Percentiles rank a stretch among this genome's conserved stretches.
phyloP scores from a whole-genome alignment of 2,888 invertebrate species.

The Parelbella ahira region DNA sequence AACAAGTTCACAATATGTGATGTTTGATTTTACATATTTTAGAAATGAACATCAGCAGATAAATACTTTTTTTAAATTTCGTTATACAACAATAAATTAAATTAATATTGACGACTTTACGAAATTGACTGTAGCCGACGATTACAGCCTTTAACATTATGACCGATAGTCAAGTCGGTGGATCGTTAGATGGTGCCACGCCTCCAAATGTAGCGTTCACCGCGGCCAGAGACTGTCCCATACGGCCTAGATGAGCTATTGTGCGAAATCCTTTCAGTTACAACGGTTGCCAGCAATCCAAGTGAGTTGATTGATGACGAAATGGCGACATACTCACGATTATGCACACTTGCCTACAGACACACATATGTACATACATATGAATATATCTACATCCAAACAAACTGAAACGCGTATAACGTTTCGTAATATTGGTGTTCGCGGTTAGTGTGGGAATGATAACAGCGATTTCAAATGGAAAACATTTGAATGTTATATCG shows the following conservation, averaged over 20 bases:
- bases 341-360: slow-evolving; percentile 1
- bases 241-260: slow-evolving; percentile 19
- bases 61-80: no score
- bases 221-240: slow-evolving; percentile 3
- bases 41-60: no score
- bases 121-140: no score
- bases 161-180: neutral
- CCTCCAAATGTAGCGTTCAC: slow-evolving; percentile 15
- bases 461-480: slow-evolving; percentile 19
- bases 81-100: no score
- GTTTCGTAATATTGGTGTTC: slow-evolving; percentile 6
- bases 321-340: no score
- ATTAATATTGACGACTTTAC: no score
- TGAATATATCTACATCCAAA: neutral
- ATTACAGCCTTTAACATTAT: no score
- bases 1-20: no score
- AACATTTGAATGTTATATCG: slow-evolving; percentile 12
- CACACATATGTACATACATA: slow-evolving; percentile 2
- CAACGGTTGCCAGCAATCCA: slow-evolving; percentile 13
- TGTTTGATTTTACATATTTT: no score
- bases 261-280: slow-evolving; percentile 18
- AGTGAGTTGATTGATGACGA: slow-evolving; percentile 20
- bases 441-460: slow-evolving; percentile 5
- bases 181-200: slow-evolving; percentile 6
- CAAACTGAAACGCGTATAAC: no score